These are phyloP conservation scores for Nasonia oneida DNA, from an alignment of 2,888 invertebrate species.

Conservation along the genomic window DNA sequence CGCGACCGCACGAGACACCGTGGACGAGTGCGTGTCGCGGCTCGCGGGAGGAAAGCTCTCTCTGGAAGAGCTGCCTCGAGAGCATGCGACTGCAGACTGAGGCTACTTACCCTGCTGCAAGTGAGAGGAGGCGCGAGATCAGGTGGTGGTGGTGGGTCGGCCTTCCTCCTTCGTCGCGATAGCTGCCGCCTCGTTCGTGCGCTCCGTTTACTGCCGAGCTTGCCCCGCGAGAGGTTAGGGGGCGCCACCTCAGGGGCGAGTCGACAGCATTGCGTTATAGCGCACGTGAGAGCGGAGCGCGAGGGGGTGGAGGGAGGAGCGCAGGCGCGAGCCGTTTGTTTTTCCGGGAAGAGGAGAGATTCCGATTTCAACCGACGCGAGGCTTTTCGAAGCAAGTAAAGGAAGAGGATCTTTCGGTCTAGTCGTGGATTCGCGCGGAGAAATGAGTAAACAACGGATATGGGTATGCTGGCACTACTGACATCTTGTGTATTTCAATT, in stretches of 20 bases:
- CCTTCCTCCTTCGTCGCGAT: background rate
- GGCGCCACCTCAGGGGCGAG: conserved; percentile 48
- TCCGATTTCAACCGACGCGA: too few relatives aligned
- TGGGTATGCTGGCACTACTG: background rate
- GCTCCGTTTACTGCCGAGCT: background rate
- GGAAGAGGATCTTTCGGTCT: too few relatives aligned
- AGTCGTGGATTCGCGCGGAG: too few relatives aligned
- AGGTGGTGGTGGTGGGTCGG: conserved; percentile 68
- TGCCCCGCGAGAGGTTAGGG: background rate
- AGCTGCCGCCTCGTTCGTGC: conserved; percentile 20
- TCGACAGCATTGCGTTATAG: too few relatives aligned
- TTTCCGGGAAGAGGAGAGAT: too few relatives aligned
- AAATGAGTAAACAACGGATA: background rate
- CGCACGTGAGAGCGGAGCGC: too few relatives aligned
- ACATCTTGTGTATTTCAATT: background rate
- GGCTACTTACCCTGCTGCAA: conserved; percentile 76
- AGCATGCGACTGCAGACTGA: conserved; percentile 79
- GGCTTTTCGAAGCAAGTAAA: too few relatives aligned
- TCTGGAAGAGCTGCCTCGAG: conserved; percentile 74
- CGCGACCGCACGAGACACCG: conserved; percentile 65
- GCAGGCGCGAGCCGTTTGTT: too few relatives aligned
- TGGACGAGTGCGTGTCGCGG: conserved; percentile 52
- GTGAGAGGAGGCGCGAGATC: conserved; percentile 70
- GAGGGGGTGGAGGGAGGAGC: too few relatives aligned
- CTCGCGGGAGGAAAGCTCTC: background rate